Evolutionary conservation across 2,888 invertebrate genomes (phyloP).

Genomic region (Caenorhabditis becei): DNA sequence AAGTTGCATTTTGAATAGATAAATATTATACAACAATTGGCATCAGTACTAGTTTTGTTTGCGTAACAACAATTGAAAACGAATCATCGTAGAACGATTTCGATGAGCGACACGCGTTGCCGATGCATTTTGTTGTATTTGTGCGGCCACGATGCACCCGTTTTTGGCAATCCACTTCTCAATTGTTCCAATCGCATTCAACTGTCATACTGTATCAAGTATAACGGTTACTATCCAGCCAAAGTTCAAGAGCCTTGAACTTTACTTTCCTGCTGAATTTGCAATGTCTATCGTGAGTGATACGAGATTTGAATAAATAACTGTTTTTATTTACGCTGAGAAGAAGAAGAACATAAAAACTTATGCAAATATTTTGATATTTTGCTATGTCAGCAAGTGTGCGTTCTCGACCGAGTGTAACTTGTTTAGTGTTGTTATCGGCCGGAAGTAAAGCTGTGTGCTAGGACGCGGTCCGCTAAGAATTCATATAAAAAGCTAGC

Average conservation of each 20-base stretch:
- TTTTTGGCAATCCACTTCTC: slow-evolving; percentile 18
- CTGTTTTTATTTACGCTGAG: slow-evolving; percentile 15
- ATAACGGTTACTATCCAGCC: background rate
- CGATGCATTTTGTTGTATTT: slow-evolving; percentile 36
- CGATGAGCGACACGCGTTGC: slow-evolving; percentile 7
- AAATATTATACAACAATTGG: slow-evolving; percentile 54
- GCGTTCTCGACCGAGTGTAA: background rate
- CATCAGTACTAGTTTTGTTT: slow-evolving; percentile 62
- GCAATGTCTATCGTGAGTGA: slow-evolving; percentile 1
- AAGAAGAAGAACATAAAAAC: slow-evolving; percentile 13
- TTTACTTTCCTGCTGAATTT: background rate
- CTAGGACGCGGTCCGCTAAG: background rate
- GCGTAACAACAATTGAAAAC: slow-evolving; percentile 59
- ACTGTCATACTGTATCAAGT: background rate
- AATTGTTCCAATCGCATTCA: background rate
- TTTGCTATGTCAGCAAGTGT: slow-evolving; percentile 13
- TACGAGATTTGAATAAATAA: slow-evolving; percentile 21
- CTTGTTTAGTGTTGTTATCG: slow-evolving; percentile 22
- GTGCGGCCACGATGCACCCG: slow-evolving; percentile 1
- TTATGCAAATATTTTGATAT: slow-evolving; percentile 42
- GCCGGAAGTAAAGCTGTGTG: slow-evolving; percentile 20
- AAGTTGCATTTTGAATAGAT: slow-evolving; percentile 54
- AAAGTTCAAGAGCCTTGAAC: background rate
- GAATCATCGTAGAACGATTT: slow-evolving; percentile 46
- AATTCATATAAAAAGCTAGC: background rate